A percentile compares a stretch with the other conserved stretches of the same genome.
phyloP scores from a whole-genome alignment of 2,113 vertebrate species.

The Callaeas wilsoni region DNA sequence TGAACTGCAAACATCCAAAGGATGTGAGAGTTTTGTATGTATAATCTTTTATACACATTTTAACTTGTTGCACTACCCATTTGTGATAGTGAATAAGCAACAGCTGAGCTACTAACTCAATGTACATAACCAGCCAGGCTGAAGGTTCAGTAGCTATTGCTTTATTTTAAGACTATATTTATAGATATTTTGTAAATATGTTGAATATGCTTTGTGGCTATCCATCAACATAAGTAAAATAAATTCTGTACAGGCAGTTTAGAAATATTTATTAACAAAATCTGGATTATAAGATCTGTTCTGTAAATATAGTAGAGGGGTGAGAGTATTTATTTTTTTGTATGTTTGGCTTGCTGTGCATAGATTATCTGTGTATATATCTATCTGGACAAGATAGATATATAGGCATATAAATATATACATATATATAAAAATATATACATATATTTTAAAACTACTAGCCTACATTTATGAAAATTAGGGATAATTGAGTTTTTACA shows the following conservation, averaged over 20 bases:
- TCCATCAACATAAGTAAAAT: constrained; percentile 77
- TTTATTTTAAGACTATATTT: constrained; percentile 77
- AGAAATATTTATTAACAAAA: constrained; percentile 85
- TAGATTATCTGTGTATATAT: constrained; percentile 60
- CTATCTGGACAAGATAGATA: constrained; percentile 50
- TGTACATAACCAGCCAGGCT: constrained; percentile 72
- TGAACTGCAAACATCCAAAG: constrained; percentile 84
- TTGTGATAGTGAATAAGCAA: constrained; percentile 70
- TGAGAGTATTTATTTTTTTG: constrained; percentile 84
- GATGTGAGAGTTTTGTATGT: constrained; percentile 84
- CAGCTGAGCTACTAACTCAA: constrained; percentile 73
- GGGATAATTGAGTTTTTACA: constrained; percentile 28
- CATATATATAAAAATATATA: constrained; percentile 58
- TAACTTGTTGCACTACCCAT: constrained; percentile 81
- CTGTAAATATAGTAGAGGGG: constrained; percentile 75
- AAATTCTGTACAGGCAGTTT: constrained; percentile 63
- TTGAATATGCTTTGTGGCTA: constrained; percentile 81
- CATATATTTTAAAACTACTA: constrained; percentile 66
- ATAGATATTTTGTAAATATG: constrained; percentile 78
- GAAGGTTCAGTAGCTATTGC: constrained; percentile 65
- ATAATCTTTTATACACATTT: constrained; percentile 87
- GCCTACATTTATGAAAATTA: constrained; percentile 46
- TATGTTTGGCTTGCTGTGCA: constrained; percentile 69
- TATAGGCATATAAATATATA: constrained; percentile 51
- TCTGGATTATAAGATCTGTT: constrained; percentile 68